Conservation (phyloP, 2,888 invertebrate genomes). For the Drosophila subquinaria region DNA sequence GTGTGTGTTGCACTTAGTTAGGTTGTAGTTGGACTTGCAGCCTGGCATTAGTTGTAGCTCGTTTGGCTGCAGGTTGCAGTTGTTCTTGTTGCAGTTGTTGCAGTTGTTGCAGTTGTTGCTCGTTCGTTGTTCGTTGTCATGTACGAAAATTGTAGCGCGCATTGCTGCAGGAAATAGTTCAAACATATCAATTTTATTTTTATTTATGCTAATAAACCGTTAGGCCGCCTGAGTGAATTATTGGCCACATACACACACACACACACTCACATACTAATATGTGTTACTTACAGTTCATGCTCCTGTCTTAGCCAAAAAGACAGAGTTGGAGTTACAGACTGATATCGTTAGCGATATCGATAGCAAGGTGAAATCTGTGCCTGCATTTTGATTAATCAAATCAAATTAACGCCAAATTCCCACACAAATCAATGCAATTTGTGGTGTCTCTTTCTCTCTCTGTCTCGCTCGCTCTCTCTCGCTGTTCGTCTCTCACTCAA, state of each 20-base stretch:
- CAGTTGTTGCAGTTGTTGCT: conserved; percentile 37
- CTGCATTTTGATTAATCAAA: conserved; percentile 77
- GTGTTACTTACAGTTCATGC: conserved; percentile 41
- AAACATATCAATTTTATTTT: conserved; percentile 82
- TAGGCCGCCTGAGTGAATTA: conserved; percentile 76
- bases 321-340: conserved; percentile 4
- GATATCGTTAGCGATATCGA: conserved; percentile 26
- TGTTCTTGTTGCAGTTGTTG: conserved; percentile 69
- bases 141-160: conserved; percentile 81
- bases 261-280: background rate
- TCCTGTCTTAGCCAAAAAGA: conserved; percentile 20
- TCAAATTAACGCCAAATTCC: conserved; percentile 78
- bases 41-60: conserved; percentile 71
- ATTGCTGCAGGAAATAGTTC: conserved; percentile 82
- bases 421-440: conserved; percentile 81
- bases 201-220: conserved; percentile 81
- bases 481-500: conserved; percentile 36
- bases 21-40: conserved; percentile 47
- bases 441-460: conserved; percentile 20
- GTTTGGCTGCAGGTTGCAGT: conserved; percentile 73
- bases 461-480: background rate
- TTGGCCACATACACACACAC: conserved; percentile 57
- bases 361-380: conserved; percentile 64
- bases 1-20: conserved; percentile 57
- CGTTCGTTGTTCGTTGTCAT: conserved; percentile 71